Conservation (phyloP, 2,113 vertebrate genomes). For the Megaceryle maxima region DNA sequence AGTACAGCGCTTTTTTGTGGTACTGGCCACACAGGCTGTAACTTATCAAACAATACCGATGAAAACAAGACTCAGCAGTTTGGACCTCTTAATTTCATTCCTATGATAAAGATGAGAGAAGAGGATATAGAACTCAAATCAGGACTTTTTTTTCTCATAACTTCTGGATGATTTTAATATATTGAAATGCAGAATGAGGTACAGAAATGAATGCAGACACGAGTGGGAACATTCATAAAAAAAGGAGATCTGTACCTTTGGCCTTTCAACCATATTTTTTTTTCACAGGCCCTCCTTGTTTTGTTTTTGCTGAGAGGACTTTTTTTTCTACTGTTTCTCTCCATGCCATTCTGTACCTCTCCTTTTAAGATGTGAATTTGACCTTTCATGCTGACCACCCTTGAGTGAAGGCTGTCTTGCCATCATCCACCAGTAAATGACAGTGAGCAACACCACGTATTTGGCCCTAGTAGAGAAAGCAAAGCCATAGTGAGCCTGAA, state of each 20-base stretch:
- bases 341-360: not conserved
- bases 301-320: not conserved
- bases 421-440: not conserved
- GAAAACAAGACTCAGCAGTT: not conserved
- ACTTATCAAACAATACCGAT: not conserved
- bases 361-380: not conserved
- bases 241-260: not conserved
- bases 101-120: not conserved
- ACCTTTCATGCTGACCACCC: not conserved
- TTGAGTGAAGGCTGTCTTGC: not conserved
- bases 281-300: not conserved
- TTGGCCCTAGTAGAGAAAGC: not conserved
- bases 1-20: not conserved
- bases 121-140: not conserved
- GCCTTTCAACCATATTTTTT: not conserved
- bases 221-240: not conserved
- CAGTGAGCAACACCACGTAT: not conserved
- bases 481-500: not conserved
- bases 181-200: not conserved
- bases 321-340: not conserved
- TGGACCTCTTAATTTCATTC: not conserved
- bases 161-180: not conserved
- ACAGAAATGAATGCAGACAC: not conserved
- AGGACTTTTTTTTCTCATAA: not conserved
- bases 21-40: not conserved